Conservation (phyloP, 2,797 vertebrate genomes). For the Sebastes baramenuke region DNA sequence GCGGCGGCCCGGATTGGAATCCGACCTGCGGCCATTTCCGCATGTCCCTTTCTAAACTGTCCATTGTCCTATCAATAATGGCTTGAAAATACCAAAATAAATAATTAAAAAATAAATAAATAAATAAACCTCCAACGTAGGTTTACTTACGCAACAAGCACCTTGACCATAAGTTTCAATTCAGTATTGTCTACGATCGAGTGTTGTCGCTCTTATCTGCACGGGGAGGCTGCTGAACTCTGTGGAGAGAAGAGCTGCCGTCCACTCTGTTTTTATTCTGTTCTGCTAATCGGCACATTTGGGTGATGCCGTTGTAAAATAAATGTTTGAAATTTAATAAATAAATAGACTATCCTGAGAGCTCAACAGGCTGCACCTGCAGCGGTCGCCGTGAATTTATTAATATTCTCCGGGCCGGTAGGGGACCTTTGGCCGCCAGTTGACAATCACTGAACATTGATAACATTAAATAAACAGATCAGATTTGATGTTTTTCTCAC, state of each 20-base stretch:
- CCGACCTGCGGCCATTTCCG: no score
- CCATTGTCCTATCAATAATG: no score
- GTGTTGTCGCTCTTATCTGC: no score
- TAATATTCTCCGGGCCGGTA: not conserved
- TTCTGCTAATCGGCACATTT: not conserved
- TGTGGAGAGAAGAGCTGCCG: fast-evolving
- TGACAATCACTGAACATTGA: no score
- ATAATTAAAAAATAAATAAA: no score
- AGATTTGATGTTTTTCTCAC: not conserved
- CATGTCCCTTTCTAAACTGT: no score
- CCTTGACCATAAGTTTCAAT: no score
- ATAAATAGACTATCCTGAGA: not conserved
- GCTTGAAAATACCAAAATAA: no score
- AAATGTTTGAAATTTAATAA: not conserved
- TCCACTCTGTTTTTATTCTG: not conserved
- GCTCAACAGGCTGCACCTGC: not conserved
- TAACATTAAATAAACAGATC: not conserved
- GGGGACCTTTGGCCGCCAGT: no score
- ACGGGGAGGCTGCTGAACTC: not conserved
- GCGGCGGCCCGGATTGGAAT: no score
- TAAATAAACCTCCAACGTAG: not conserved
- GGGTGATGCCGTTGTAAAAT: not conserved
- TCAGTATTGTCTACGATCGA: no score
- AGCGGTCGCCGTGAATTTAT: not conserved
- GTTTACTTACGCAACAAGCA: no score